These are phyloP conservation scores for Caenorhabditis sp. DNA, from an alignment of 2,888 invertebrate genomes.

Conservation along the genomic window DNA sequence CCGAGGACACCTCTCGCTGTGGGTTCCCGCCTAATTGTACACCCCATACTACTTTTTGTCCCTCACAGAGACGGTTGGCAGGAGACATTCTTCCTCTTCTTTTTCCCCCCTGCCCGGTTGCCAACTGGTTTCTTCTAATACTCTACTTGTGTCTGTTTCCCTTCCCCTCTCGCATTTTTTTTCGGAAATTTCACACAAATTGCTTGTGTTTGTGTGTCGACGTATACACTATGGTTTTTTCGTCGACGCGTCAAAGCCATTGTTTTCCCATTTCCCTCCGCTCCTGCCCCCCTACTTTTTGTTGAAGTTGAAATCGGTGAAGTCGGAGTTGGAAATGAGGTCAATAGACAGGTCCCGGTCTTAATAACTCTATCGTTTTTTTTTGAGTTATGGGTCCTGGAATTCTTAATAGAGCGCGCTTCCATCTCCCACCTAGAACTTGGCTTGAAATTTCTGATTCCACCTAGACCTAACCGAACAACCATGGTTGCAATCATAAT, in stretches of 20 bases:
- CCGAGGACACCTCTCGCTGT: conserved; percentile 33
- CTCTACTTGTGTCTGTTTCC: conserved; percentile 1
- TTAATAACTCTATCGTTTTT: too few relatives aligned
- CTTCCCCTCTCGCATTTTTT: conserved; percentile 1
- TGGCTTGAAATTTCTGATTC: too few relatives aligned
- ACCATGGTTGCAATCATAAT: too few relatives aligned
- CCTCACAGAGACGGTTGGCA: conserved; percentile 2
- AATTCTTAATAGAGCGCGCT: too few relatives aligned
- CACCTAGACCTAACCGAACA: too few relatives aligned
- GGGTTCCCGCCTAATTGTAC: conserved; percentile 40
- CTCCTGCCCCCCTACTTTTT: neutral
- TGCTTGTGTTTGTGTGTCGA: conserved; percentile 4
- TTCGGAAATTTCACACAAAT: conserved; percentile 8
- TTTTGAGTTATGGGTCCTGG: too few relatives aligned
- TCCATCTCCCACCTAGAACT: too few relatives aligned
- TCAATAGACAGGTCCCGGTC: neutral
- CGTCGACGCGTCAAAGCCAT: neutral
- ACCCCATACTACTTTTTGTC: conserved; percentile 18
- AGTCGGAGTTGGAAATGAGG: neutral
- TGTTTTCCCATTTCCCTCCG: neutral
- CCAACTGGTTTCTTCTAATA: conserved; percentile 1
- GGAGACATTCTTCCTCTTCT: conserved; percentile 8
- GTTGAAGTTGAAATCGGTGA: neutral
- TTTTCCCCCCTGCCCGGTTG: neutral
- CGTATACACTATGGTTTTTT: neutral